Base-by-base conservation (phyloP, 2,113 vertebrate species). In the Siphamia tubifer region DNA sequence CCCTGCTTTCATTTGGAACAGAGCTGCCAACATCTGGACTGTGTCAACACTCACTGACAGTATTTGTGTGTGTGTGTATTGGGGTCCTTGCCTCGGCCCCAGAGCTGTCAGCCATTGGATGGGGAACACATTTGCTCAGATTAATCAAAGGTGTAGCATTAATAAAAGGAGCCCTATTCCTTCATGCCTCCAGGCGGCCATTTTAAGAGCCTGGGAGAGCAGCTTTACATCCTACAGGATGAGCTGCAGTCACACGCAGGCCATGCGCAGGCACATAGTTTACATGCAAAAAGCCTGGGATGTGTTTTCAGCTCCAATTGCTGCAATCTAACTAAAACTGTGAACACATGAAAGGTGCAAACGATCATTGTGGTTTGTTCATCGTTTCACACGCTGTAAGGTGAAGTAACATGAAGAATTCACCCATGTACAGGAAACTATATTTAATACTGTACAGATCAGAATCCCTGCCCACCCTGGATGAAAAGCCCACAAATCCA, bases 11-110 rank as follows among this genome's bases (percentile, higher is more conserved):
- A 92, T 90, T 92, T 91, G 80, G 88, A 92, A 84, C 76, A 88
- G 86, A 89, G 78, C 87, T 89, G 90, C 91, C 91, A 92, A 92
- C 92, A 93, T 93, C 93, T 94, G 93, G 89, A 91, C 85, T 92
- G 79, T 93, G 91, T 93, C 91, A 92, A 87, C 77, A 88, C 89
- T 90, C 90, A 83, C 85, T 63, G 84, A 83, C 77, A 61, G 58
- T 40, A 49, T 62, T 11, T 60, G 68, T 57, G 58, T 62, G 71
- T 53, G 51, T 68, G 72, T 72, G 68, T 58, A n/a, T 35, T 63
- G 48, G 48, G 69, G 69, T 81, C 74, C 74, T 63, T 75, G 61
- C 77, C 45, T 79, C 51, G 60, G 78, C 78, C 78, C 69, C 68
- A 66, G 65, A 80, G 81, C 87, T 90, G 92, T 90, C 87, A 86